Conservation (phyloP, 2,113 vertebrate genomes). For the Cyanoramphus novaezelandiae region DNA sequence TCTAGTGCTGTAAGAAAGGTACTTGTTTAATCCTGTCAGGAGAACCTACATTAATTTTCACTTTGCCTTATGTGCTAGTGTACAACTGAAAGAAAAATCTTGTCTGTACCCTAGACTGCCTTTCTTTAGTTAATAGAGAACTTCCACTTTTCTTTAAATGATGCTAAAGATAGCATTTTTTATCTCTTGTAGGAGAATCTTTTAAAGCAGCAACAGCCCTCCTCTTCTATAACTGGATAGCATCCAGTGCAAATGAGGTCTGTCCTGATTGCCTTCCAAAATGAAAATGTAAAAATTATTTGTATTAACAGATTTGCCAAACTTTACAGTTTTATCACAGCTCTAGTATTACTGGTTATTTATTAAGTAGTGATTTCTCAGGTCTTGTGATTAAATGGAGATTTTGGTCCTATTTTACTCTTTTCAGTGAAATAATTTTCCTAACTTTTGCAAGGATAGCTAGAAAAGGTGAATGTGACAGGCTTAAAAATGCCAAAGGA, state of each 20-base stretch:
- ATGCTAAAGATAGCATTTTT: background rate
- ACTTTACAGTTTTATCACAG: background rate
- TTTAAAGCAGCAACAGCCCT: background rate
- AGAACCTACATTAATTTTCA: constrained; percentile 18
- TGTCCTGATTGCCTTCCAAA: background rate
- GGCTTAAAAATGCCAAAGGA: background rate
- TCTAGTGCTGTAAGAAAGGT: background rate
- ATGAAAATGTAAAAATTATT: background rate
- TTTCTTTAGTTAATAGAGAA: background rate
- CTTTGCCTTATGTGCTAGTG: background rate
- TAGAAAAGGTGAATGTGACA: background rate
- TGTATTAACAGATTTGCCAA: background rate
- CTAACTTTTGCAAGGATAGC: background rate
- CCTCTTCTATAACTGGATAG: background rate
- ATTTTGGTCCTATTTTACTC: background rate
- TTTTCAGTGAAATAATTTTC: background rate
- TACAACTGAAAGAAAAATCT: background rate
- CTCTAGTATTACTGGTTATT: background rate
- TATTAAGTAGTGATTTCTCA: background rate
- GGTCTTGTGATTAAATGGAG: background rate
- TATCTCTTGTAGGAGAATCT: background rate
- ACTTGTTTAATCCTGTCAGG: constrained; percentile 6
- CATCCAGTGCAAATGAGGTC: background rate
- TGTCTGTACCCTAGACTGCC: background rate
- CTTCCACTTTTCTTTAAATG: background rate